These are phyloP conservation scores for Drosophila sturtevanti DNA, from an alignment of 1,140 invertebrate genomes.

Conservation along the genomic window DNA sequence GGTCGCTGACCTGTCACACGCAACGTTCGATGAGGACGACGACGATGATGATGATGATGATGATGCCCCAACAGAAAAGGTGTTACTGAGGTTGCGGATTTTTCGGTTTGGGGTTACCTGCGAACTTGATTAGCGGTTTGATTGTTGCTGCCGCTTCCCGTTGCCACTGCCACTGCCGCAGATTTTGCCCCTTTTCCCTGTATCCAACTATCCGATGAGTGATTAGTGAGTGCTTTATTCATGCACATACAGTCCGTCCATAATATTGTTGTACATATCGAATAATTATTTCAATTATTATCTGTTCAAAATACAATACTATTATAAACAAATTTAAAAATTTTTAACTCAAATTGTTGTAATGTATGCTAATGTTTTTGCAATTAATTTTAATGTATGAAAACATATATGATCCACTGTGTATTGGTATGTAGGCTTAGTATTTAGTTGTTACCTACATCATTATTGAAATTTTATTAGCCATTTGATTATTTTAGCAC, in stretches of 20 bases:
- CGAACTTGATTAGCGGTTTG: constrained; percentile 79
- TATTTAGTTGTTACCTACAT: constrained; percentile 49
- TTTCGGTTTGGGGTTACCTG: constrained; percentile 46
- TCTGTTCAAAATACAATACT: no score
- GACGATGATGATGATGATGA: constrained; percentile 41
- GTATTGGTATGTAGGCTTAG: background rate
- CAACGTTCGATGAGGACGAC: constrained; percentile 44
- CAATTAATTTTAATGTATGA: background rate
- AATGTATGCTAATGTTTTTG: no score
- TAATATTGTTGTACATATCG: background rate
- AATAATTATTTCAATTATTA: no score
- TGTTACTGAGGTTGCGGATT: background rate
- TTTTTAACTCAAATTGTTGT: background rate
- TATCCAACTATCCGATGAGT: constrained; percentile 24
- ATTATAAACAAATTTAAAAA: no score
- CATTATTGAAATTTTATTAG: constrained; percentile 73
- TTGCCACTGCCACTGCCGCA: background rate
- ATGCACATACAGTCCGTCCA: background rate
- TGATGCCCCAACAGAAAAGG: constrained; percentile 20
- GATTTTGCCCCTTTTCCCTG: constrained; percentile 1
- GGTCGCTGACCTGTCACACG: constrained; percentile 33
- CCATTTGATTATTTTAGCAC: constrained; percentile 73
- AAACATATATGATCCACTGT: background rate
- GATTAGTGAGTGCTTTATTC: constrained; percentile 31
- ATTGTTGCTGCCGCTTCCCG: constrained; percentile 14